Evolutionary conservation across 2,797 vertebrate species (phyloP).

Genomic region (Enteromius unitaeniatus): DNA sequence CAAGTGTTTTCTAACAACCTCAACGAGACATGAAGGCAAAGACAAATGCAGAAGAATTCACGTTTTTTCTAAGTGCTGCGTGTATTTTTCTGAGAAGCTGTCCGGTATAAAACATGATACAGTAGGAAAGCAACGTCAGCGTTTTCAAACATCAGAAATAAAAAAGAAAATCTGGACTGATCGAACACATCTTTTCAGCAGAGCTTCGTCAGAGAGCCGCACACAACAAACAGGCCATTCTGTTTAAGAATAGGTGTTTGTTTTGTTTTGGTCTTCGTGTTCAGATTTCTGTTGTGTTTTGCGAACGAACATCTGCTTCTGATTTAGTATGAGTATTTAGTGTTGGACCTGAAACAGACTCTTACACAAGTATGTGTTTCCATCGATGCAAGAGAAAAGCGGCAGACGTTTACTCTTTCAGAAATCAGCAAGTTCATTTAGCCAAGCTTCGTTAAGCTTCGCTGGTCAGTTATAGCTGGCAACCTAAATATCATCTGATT

Average conservation of each 20-base stretch:
- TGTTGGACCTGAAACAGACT: conserved; percentile 1
- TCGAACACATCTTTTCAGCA: background rate
- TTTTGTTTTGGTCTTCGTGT: conserved; percentile 1
- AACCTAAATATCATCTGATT: background rate
- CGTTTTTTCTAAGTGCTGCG: conserved; percentile 83
- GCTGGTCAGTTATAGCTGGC: background rate
- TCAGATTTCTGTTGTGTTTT: conserved; percentile 1
- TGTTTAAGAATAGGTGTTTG: background rate
- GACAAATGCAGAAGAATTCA: conserved; percentile 79
- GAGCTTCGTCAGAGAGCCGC: background rate
- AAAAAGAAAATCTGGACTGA: conserved; percentile 59
- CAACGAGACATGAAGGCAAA: conserved; percentile 82
- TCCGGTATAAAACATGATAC: conserved; percentile 75
- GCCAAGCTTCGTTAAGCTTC: background rate
- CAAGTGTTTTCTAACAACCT: conserved; percentile 85
- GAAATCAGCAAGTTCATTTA: background rate
- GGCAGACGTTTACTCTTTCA: background rate
- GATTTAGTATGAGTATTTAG: background rate
- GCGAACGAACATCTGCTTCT: background rate
- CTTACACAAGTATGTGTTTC: background rate
- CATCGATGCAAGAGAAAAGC: too few species aligned
- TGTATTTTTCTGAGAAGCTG: conserved; percentile 80
- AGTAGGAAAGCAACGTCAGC: conserved; percentile 75
- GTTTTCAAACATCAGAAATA: conserved; percentile 70
- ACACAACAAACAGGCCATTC: background rate